A percentile compares a stretch with the other conserved stretches of the same genome.
These are phyloP conservation scores for Lithobates sylvaticus DNA, from an alignment of 2,797 vertebrate genomes.

Conservation along the genomic window DNA sequence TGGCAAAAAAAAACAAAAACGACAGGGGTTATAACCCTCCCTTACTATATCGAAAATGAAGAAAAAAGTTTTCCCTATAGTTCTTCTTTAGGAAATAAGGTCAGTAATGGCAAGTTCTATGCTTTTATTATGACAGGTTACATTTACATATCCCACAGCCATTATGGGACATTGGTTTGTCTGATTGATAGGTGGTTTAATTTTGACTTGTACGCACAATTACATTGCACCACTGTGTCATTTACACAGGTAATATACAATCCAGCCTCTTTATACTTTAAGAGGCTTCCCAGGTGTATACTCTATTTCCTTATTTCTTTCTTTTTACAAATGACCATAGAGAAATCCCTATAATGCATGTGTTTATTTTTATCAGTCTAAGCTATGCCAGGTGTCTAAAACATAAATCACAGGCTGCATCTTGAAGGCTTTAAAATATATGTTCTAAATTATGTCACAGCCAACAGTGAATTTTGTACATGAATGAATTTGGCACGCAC, in stretches of 20 bases:
- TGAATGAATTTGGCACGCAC: neutral
- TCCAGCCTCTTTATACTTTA: neutral
- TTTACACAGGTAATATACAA: neutral
- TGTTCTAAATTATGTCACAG: slow-evolving; percentile 1
- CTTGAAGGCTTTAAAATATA: neutral
- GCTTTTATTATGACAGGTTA: no score
- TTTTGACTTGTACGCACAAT: no score
- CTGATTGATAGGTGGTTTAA: no score
- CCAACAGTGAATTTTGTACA: neutral
- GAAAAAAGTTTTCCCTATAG: no score
- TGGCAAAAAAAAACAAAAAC: no score
- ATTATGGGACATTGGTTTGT: no score
- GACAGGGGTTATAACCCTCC: no score
- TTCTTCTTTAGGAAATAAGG: no score
- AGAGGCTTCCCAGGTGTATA: neutral
- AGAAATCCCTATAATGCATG: neutral
- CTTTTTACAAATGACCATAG: neutral
- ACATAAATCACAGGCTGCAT: neutral
- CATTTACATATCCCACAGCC: no score
- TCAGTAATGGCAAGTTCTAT: no score
- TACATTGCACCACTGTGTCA: neutral
- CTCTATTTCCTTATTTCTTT: neutral
- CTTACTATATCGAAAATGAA: no score
- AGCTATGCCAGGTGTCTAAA: slow-evolving; percentile 7
- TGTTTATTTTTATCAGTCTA: neutral